These are phyloP conservation scores for Oscheius sp. DNA, from an alignment of 2,888 invertebrate genomes.

Conservation along the genomic window DNA sequence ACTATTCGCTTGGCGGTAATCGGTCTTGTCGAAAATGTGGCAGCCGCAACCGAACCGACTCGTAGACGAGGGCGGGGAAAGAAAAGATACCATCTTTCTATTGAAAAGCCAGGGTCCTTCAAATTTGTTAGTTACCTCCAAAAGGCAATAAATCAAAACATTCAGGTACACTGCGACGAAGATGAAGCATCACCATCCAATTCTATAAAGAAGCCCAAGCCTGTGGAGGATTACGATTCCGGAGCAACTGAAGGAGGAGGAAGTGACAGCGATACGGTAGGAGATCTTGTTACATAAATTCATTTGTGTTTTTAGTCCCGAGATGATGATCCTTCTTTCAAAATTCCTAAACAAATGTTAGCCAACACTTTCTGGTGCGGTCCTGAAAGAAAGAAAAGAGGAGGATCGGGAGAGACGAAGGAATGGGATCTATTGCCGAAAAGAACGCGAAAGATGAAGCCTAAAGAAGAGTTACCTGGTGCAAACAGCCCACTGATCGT, in stretches of 20 bases:
- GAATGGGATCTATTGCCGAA: constrained; percentile 26
- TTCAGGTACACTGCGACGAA: not conserved
- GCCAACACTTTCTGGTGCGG: constrained; percentile 18
- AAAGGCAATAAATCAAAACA: not conserved
- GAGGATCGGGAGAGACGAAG: constrained; percentile 5
- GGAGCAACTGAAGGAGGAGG: constrained; percentile 2
- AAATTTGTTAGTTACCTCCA: constrained; percentile 24
- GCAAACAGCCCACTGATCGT: not conserved
- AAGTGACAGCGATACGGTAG: constrained; percentile 8
- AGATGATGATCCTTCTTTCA: constrained; percentile 20
- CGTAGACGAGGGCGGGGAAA: constrained; percentile 23
- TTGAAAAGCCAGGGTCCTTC: constrained; percentile 27
- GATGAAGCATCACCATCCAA: not conserved
- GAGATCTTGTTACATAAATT: not conserved
- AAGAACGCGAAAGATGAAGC: constrained; percentile 1
- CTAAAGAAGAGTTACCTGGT: not conserved
- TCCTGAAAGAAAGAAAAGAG: constrained; percentile 15
- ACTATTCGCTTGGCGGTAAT: constrained; percentile 17
- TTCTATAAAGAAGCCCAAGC: not conserved
- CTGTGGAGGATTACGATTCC: constrained; percentile 15
- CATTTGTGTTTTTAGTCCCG: not conserved
- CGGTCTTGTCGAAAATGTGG: not conserved
- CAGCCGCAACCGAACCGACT: not conserved
- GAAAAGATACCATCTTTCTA: constrained; percentile 7
- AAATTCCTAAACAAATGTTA: constrained; percentile 20